These are phyloP conservation scores for Morpho achilles DNA, from an alignment of 2,888 invertebrate species.

Conservation along the genomic window DNA sequence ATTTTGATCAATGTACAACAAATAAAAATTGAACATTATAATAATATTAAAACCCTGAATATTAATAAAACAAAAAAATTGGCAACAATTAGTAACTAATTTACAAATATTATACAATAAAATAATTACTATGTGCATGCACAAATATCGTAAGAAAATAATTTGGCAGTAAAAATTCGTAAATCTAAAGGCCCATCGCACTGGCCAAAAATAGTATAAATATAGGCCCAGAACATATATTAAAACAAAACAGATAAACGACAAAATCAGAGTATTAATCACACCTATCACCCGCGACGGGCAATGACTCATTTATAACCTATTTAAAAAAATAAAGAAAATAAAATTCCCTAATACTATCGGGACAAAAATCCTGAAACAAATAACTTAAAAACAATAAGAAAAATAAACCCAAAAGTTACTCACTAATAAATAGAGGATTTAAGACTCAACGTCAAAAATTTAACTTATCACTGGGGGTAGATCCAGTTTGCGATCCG, in stretches of 20 bases:
- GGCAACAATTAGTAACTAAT: slow-evolving; percentile 78
- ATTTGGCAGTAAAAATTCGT: slow-evolving; percentile 80
- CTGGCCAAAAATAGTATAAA: slow-evolving; percentile 76
- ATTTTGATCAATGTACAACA: slow-evolving; percentile 78
- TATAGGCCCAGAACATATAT: slow-evolving; percentile 73
- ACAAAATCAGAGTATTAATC: slow-evolving; percentile 76
- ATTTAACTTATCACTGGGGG: slow-evolving; percentile 57
- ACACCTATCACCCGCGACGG: slow-evolving; percentile 67
- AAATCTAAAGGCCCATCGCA: slow-evolving; percentile 76
- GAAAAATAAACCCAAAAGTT: slow-evolving; percentile 78
- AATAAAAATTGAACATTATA: slow-evolving; percentile 73
- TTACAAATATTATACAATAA: slow-evolving; percentile 74
- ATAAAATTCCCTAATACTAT: slow-evolving; percentile 79
- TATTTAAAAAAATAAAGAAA: slow-evolving; percentile 76
- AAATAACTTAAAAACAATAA: slow-evolving; percentile 79
- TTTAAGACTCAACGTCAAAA: slow-evolving; percentile 69
- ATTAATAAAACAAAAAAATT: slow-evolving; percentile 70
- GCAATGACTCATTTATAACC: slow-evolving; percentile 69
- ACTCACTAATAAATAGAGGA: slow-evolving; percentile 77
- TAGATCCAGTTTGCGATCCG: slow-evolving; percentile 30
- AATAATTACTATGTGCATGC: slow-evolving; percentile 78
- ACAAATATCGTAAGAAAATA: slow-evolving; percentile 78
- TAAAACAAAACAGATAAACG: slow-evolving; percentile 74
- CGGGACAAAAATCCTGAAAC: slow-evolving; percentile 79
- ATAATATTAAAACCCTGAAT: slow-evolving; percentile 77